Percentiles rank a stretch among this genome's conserved stretches.
phyloP scores from a whole-genome alignment of 2,797 vertebrate species.

The Ambastaia sidthimunki region DNA sequence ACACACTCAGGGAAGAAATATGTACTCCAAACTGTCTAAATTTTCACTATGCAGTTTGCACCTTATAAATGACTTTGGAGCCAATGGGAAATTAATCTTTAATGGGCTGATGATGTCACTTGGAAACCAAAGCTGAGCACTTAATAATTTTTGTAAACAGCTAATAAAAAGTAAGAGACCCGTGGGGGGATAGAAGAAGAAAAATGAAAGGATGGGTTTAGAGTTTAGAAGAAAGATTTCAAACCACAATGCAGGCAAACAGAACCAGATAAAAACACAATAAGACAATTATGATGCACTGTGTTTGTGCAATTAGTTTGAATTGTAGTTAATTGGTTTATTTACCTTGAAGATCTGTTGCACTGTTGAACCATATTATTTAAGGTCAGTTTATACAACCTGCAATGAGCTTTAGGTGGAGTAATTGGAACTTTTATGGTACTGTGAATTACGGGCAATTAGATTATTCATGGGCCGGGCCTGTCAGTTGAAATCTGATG shows the following conservation, averaged over 20 bases:
- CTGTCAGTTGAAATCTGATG: conserved; percentile 6
- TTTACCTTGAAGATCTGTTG: neutral
- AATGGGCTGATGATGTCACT: conserved; percentile 66
- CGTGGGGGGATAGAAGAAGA: conserved; percentile 53
- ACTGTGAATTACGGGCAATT: conserved; percentile 11
- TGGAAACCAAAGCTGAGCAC: conserved; percentile 47
- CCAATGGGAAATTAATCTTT: conserved; percentile 55
- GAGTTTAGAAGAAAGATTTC: neutral
- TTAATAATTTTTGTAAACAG: conserved; percentile 62
- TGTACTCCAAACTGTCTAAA: conserved; percentile 10
- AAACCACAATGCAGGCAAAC: neutral
- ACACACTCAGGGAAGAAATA: conserved; percentile 6
- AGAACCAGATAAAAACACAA: neutral
- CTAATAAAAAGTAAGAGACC: conserved; percentile 55
- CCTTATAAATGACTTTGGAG: conserved; percentile 57
- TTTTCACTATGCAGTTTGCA: conserved; percentile 51
- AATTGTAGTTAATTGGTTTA: neutral
- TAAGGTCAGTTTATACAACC: neutral
- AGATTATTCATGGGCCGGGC: neutral
- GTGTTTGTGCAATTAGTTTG: neutral
- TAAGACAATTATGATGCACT: neutral
- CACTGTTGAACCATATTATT: neutral
- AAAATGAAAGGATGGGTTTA: neutral
- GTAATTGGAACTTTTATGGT: neutral
- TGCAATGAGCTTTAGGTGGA: neutral